Evolutionary conservation across 2,888 invertebrate species (phyloP), one percentile per base, ranked within the genome.

Genomic region (Ectropis crepuscularia): DNA sequence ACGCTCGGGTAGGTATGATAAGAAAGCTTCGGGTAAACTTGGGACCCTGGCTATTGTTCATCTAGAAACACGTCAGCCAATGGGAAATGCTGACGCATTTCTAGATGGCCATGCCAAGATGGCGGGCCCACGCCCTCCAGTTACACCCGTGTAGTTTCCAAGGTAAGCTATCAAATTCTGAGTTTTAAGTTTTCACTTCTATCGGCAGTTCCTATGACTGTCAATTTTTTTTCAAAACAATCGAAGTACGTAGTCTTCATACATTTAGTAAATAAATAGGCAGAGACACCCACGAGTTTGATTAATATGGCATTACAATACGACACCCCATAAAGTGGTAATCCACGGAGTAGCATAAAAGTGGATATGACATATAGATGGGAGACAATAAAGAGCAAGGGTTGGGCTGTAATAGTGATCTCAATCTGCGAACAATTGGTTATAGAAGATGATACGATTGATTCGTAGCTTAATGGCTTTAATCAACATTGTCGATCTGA

Each of bases 311-410:
- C 63, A 74, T 74, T 70, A 82, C 76, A 74, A 73, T 76, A 65
- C 72, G 78, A 75, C 79, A 80, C 66, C 75, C 75, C 69, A 77
- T 74, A 75, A 77, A 75, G 69, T 57, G 54, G 73, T 82, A 82
- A 82, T 81, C 75, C 71, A 64, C 60, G 80, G 78, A 78, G 82
- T 85, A 85, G 87, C 87, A 83, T 81, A 80, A 77, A 78, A 82
- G 74, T 82, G 80, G 83, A 80, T 79, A 82, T 80, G 86, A 85
- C 80, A 82, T 86, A 90, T 88, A 86, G 88, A 90, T 89, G 87
- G 51, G 41, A 76, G 79, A 83, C 80, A 74, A 79, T 79, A 78
- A 82, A 79, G 76, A 72, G 80, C 73, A 86, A 87, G 89, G 90
- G 90, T 89, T 86, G 87, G 83, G 77, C 70, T 70, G 82, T 78